Base-by-base conservation (phyloP, 2,888 invertebrate species). In the Thymelicus lineola region DNA sequence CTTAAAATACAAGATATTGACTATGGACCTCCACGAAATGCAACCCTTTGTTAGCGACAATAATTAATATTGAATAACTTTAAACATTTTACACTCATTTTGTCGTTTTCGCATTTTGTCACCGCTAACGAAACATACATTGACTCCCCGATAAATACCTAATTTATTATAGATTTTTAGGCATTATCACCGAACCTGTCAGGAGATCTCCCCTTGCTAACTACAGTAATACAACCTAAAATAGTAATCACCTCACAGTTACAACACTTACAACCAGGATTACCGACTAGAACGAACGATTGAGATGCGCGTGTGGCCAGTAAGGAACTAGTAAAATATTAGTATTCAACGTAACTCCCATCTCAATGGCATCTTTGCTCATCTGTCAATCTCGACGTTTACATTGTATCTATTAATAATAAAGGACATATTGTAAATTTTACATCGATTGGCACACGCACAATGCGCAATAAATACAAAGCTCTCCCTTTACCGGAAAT, bases 351-450 rank as follows among this genome's bases (percentile, higher is more conserved):
- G 62, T 58, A 66, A 63, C 59, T 61, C 45, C 53, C 14, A 61
- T 61, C 67, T 68, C 61, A 66, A 66, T 66, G 63, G 45, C 48
- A n/a, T 12, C 59, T 42, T 6, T 36, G 53, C 62, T 46, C 61
- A 45, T 63, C 63, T 70, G 63, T 69, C 57, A 10, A 60, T 53
- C 48, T 64, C 67, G n/a, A 72, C 50, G 46, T 63, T 61, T 17
- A 71, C 69, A 60, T 71, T 64, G 42, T 60, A 62, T 59, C 66
- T 46, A 48, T 36, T 10, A 55, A 55, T 55, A 55, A 55, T 20
- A 55, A 55, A 28, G 28, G 55, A 28, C 28, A 55, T 55, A 55
- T 6, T 55, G 55, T 55, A 28, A 20, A 28, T 20, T 28, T 28
- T 15, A 55, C 48, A 50, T 50, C 48, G 48, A 50, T 17, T 17